A percentile compares a stretch with the other conserved stretches of the same genome.
These are phyloP conservation scores for Capromys pilorides DNA, from an alignment of 2,797 vertebrate species.

Conservation along the genomic window DNA sequence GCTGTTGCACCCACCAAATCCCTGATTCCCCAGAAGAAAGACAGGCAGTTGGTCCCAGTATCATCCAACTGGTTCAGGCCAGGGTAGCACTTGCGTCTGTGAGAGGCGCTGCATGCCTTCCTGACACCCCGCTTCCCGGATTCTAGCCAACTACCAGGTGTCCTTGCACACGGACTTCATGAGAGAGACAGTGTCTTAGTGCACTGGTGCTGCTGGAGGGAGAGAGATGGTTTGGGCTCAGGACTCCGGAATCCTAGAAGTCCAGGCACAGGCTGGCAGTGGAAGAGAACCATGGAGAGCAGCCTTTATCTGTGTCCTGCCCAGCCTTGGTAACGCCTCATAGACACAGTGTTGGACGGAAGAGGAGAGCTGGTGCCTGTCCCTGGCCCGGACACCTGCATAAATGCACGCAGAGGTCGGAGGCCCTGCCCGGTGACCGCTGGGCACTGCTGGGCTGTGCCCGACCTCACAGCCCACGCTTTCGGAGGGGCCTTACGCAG, in stretches of 20 bases:
- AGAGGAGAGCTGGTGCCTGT: not conserved
- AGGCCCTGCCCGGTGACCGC: not conserved
- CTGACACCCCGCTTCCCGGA: not conserved
- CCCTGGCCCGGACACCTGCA: not conserved
- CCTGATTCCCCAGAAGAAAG: not conserved
- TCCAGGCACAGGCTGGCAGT: not conserved
- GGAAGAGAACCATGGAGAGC: slow-evolving; percentile 19
- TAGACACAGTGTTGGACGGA: not conserved
- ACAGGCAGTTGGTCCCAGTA: not conserved
- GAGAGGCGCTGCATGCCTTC: not conserved
- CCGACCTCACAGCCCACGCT: not conserved
- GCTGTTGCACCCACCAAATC: not conserved
- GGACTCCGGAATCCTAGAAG: no score
- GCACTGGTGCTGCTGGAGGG: no score
- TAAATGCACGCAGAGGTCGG: no score
- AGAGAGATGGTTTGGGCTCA: not conserved
- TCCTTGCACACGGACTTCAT: not conserved
- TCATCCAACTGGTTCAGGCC: no score
- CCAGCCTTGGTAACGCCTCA: no score
- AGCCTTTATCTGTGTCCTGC: not conserved
- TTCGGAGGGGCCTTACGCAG: not conserved
- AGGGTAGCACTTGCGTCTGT: not conserved
- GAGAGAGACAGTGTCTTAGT: not conserved
- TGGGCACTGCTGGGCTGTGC: not conserved
- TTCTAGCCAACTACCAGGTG: not conserved